Base-by-base conservation (phyloP, 2,797 vertebrate genomes). In the Syngnathus acus region DNA sequence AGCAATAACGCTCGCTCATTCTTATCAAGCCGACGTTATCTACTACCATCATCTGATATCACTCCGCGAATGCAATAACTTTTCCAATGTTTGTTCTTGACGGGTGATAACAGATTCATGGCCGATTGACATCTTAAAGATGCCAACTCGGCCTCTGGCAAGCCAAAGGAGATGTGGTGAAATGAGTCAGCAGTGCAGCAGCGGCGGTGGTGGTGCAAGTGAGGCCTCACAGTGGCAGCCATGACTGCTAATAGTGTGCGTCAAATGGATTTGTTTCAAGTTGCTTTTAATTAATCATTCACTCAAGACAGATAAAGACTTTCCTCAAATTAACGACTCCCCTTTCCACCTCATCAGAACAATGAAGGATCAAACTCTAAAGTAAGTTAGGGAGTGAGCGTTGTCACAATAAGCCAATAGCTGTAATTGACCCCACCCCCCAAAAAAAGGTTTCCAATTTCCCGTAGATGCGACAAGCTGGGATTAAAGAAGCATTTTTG, bases 151-250 rank as follows among this genome's bases (percentile, higher is more conserved):
- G 14, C 26, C 67, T 64, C 68, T 70, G 74, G 69, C 71, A 65
- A 70, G 70, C 70, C 40, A 45, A 23, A 43, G 39, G 21, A 23
- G n/a, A 13, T 17, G 70, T 71, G 68, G 77, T 48, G 74, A 48
- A 47, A 76, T 80, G 62, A 70, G 66, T 75, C 68, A 72, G 77
- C 61, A 3, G 62, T 61, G 70, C 74, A 77, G 77, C 67, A 83
- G 82, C 79, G 69, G 72, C 78, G 82, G 82, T 74, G 79, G 80
- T 76, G 79, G 51, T 72, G 69, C 81, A 72, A 51, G 16, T 37
- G 85, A 72, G 16, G 74, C 68, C 74, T 72, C 64, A 77, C 66
- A 78, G 75, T 64, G 67, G 69, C 71, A 82, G 82, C 82, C 80
- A 17, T 67, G 65, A 39, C 50, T 66, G 61, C n/a, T 39, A 62